These are phyloP conservation scores for Paratilapia polleni DNA, from an alignment of 2,113 vertebrate genomes.

Conservation along the genomic window DNA sequence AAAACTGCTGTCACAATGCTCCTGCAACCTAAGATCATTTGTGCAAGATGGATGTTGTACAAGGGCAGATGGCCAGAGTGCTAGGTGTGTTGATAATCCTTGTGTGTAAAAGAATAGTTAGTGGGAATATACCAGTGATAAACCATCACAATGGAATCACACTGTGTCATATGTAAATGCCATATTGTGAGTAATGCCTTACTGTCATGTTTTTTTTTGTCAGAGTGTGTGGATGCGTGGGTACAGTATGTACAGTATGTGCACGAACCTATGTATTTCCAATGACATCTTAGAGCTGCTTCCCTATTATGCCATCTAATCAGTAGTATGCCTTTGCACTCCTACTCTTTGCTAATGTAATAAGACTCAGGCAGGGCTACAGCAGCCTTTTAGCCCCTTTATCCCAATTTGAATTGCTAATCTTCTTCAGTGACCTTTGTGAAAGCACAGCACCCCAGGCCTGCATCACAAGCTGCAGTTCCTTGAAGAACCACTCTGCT, in stretches of 20 bases:
- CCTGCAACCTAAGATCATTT: slow-evolving; percentile 12
- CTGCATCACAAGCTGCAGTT: slow-evolving; percentile 64
- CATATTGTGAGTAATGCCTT: slow-evolving; percentile 28
- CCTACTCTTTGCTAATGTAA: slow-evolving; percentile 72
- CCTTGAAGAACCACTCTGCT: slow-evolving; percentile 59
- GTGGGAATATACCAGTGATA: slow-evolving; percentile 19
- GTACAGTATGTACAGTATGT: neutral
- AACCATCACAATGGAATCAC: slow-evolving; percentile 15
- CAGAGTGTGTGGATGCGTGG: slow-evolving; percentile 4
- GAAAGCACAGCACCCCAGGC: slow-evolving; percentile 66
- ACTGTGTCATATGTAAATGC: slow-evolving; percentile 3
- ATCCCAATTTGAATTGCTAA: slow-evolving; percentile 79
- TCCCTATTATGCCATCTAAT: slow-evolving; percentile 48
- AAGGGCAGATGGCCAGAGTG: slow-evolving; percentile 37
- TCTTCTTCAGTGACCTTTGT: slow-evolving; percentile 79
- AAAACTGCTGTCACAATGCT: slow-evolving; percentile 6
- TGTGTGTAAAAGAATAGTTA: slow-evolving; percentile 14
- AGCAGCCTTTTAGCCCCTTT: slow-evolving; percentile 75
- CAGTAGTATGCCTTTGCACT: slow-evolving; percentile 52
- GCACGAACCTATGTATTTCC: slow-evolving; percentile 9
- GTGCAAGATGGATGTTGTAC: slow-evolving; percentile 40
- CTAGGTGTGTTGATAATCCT: slow-evolving; percentile 24
- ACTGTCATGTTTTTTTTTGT: slow-evolving; percentile 10
- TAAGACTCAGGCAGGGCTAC: slow-evolving; percentile 71
- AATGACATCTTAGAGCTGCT: slow-evolving; percentile 6